These are phyloP conservation scores for Pteropus rufus DNA, from an alignment of 2,797 vertebrate genomes.

Conservation along the genomic window DNA sequence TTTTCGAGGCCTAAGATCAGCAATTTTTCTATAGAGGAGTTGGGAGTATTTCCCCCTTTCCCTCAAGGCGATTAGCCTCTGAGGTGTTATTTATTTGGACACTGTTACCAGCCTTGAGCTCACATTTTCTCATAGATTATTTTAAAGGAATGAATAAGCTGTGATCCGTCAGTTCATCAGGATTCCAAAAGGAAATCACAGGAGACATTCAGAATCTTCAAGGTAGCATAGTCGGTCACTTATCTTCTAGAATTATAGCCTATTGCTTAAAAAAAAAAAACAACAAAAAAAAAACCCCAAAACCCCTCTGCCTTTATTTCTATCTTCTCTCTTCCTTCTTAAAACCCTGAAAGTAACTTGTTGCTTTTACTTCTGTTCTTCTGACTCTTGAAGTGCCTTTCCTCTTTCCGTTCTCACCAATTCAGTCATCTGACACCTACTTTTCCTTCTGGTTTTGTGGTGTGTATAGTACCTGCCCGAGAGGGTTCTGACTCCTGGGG, in stretches of 20 bases:
- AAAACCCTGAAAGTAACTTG: neutral
- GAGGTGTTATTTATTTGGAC: neutral
- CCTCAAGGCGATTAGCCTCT: neutral
- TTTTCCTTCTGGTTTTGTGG: neutral
- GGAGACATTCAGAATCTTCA: neutral
- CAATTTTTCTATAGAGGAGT: neutral
- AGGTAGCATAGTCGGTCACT: neutral
- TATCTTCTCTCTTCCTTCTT: neutral
- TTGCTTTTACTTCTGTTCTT: neutral
- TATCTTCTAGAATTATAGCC: neutral
- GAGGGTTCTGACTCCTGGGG: neutral
- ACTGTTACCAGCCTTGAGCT: neutral
- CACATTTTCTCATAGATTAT: neutral
- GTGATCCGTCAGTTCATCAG: neutral
- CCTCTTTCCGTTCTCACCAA: neutral
- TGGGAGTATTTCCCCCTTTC: neutral
- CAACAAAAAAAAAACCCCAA: no score
- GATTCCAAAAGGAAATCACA: neutral
- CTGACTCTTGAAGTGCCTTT: neutral
- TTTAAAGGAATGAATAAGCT: constrained; percentile 3
- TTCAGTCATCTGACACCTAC: neutral
- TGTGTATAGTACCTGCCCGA: neutral
- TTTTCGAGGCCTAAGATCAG: neutral
- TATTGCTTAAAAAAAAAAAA: neutral
- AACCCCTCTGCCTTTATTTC: neutral